A percentile compares a stretch with the other conserved stretches of the same genome.
Conservation (phyloP, 2,888 invertebrate genomes). For the Eristalinus aeneus region DNA sequence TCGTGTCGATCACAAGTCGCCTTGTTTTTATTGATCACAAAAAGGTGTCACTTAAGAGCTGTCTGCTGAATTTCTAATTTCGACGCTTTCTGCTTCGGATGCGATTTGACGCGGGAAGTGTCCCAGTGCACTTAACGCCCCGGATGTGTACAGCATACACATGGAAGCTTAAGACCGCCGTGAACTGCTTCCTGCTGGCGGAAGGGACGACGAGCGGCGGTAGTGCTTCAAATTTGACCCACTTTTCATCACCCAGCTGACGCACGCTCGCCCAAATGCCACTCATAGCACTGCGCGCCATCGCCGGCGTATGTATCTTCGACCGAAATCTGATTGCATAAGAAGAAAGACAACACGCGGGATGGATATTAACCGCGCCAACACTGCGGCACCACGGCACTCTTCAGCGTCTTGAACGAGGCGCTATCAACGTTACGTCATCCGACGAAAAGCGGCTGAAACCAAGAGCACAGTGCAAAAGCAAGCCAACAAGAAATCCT, state of each 20-base stretch:
- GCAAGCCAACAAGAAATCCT: not conserved
- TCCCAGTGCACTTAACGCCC: not conserved
- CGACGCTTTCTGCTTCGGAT: slow-evolving; percentile 7
- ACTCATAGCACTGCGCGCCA: slow-evolving; percentile 6
- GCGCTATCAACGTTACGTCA: not conserved
- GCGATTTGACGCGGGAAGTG: not conserved
- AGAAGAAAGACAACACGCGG: slow-evolving; percentile 8
- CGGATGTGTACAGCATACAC: not conserved
- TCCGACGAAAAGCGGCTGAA: not conserved
- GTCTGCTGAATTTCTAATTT: slow-evolving; percentile 16
- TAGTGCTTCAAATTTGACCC: slow-evolving; percentile 24
- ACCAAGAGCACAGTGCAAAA: not conserved
- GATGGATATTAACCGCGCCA: slow-evolving; percentile 39
- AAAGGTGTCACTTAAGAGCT: not conserved
- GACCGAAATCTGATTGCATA: slow-evolving; percentile 18
- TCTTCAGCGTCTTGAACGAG: not conserved
- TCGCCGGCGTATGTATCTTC: not conserved
- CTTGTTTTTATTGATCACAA: slow-evolving; percentile 5
- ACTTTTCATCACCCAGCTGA: slow-evolving; percentile 8
- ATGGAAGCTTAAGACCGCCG: not conserved
- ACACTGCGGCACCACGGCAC: not conserved
- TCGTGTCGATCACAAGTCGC: not conserved
- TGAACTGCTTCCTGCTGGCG: not conserved
- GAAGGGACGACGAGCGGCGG: not conserved
- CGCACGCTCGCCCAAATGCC: slow-evolving; percentile 7